These are phyloP conservation scores for Periparus ater DNA, from an alignment of 2,797 vertebrate genomes.

Conservation along the genomic window DNA sequence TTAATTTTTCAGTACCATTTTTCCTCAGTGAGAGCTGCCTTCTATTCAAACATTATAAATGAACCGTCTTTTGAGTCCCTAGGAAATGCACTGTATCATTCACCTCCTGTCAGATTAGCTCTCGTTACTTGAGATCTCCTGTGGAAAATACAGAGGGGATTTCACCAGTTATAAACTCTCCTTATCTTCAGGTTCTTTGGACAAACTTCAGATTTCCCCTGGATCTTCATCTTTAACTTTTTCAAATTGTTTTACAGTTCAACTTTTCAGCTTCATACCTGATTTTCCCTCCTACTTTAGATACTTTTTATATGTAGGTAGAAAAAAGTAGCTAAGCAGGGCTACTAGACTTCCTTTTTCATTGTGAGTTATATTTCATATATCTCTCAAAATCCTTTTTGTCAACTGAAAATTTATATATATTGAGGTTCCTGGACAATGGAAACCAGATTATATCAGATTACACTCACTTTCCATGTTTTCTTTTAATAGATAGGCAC, in stretches of 20 bases:
- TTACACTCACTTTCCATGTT: background rate
- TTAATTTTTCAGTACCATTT: background rate
- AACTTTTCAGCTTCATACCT: background rate
- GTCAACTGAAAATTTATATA: background rate
- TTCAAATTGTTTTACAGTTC: background rate
- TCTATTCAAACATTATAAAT: constrained; percentile 25
- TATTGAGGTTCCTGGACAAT: background rate
- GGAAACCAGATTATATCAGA: background rate
- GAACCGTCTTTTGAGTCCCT: background rate
- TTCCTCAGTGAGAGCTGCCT: background rate
- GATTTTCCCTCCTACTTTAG: background rate
- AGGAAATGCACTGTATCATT: constrained; percentile 12
- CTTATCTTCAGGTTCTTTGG: constrained; percentile 38
- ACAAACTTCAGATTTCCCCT: constrained; percentile 22
- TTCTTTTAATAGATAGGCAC: background rate
- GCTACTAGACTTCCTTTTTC: background rate
- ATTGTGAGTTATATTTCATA: background rate
- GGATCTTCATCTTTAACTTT: constrained; percentile 18
- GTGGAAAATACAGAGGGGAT: constrained; percentile 8
- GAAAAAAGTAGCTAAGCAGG: background rate
- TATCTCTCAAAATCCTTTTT: background rate
- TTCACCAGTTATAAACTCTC: constrained; percentile 27
- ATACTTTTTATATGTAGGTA: background rate
- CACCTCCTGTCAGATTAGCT: constrained; percentile 32
- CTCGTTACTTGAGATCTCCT: background rate